Conservation (phyloP, 1,140 invertebrate genomes). For the Schlechtendalia chinensis region DNA sequence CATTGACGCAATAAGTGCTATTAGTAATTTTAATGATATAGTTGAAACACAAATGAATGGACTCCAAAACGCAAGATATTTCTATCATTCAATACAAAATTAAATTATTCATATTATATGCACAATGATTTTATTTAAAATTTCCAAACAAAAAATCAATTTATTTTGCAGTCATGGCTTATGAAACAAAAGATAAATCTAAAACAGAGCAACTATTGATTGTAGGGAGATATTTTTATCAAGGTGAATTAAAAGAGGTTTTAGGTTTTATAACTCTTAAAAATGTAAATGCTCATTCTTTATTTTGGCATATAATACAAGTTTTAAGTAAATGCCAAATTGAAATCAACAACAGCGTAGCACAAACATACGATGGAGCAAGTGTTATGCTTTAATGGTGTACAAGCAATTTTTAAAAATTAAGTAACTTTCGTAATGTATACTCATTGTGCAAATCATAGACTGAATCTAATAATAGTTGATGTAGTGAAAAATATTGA, state of each 20-base stretch:
- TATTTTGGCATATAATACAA: neutral
- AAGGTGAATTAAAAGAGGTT: constrained; percentile 2
- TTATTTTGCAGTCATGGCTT: neutral
- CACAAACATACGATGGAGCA: neutral
- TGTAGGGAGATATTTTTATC: neutral
- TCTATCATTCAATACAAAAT: too few species aligned
- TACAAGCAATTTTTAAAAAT: neutral
- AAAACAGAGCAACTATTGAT: neutral
- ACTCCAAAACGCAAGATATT: too few species aligned
- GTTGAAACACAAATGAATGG: too few species aligned
- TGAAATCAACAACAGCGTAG: neutral
- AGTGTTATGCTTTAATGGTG: neutral
- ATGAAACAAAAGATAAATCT: too few species aligned
- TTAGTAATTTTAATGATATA: too few species aligned
- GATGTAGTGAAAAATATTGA: too few species aligned
- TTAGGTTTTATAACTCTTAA: neutral
- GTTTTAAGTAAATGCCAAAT: neutral
- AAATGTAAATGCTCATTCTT: neutral
- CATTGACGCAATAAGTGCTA: too few species aligned
- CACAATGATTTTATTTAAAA: constrained; percentile 8
- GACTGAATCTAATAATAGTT: too few species aligned
- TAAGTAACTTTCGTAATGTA: neutral
- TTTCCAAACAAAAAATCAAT: neutral
- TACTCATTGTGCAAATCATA: too few species aligned
- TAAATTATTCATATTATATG: neutral